Evolutionary conservation across 2,797 vertebrate species (phyloP), one percentile per base, ranked within the genome.

Genomic region (Peromyscus attwateri): DNA sequence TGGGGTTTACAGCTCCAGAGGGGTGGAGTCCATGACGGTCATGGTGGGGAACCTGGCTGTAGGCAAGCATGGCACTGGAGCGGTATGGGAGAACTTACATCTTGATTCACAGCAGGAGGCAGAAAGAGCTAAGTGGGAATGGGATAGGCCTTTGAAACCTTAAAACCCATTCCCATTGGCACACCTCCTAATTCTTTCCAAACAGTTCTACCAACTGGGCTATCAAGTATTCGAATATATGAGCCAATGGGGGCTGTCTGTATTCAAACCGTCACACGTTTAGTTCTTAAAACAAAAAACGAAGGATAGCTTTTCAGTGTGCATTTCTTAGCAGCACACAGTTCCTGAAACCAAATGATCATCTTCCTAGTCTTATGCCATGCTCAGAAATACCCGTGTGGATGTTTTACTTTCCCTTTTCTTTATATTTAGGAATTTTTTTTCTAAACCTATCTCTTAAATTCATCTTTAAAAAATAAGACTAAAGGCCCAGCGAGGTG

Each of bases 391-490:
- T 87, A 23, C 9, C 49, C 87, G 76, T 93, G 57, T 92, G 93
- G 87, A 11, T 27, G 66, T 64, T 60, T 94, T 95, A 92, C 70
- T 49, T 80, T 93, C 88, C 66, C 11, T 57, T 95, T 5, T 89
- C 52, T 87, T 87, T 95, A 84, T 93, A 43, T 29, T 76, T 46
- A 14, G 25, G 12, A 14, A 29, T 62, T 12, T 68, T 81, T 81
- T 95, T 94, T 23, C n/a, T 81, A 49, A 40, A 81, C 16, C 25
- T 10, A 73, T 88, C 84, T 95, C 87, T 97, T 92, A 85, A 95
- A 76, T 6, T 91, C n/a, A 76, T 64, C 16, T 73, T 94, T 37
- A 73, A 89, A 89, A 95, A 79, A 37, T 43, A 84, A 14, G 66
- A 57, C 52, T 73, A 57, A 70, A 23, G 49, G 31, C 49, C 49